Conservation (phyloP, 2,888 invertebrate genomes). For the Opisthograptis luteolata region DNA sequence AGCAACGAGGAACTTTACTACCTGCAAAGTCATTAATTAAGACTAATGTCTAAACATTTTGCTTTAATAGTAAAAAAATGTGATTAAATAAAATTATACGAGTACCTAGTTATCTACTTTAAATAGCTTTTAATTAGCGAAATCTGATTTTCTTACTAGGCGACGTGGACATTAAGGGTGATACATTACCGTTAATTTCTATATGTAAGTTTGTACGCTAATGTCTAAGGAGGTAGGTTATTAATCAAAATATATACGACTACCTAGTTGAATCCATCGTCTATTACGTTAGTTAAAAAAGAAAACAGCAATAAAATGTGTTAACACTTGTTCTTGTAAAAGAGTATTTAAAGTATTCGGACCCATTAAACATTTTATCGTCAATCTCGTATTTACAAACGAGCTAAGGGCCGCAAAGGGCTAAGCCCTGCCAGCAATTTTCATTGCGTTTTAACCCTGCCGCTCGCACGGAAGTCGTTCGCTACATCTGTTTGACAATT, state of each 20-base stretch:
- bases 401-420: constrained; percentile 45
- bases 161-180: no score
- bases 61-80: neutral
- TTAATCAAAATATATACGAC: no score
- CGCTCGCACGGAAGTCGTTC: constrained; percentile 57
- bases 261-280: no score
- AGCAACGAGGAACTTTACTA: constrained; percentile 17
- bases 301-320: constrained; percentile 6
- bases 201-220: no score
- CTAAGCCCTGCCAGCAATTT: constrained; percentile 57
- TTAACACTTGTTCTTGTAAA: no score
- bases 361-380: constrained; percentile 30
- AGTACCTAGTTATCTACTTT: no score
- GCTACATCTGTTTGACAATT: constrained; percentile 82
- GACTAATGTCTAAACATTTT: neutral
- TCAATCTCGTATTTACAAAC: constrained; percentile 37
- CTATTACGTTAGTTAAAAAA: no score
- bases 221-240: no score
- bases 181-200: no score
- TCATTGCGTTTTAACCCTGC: constrained; percentile 70
- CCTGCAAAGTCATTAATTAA: constrained; percentile 12
- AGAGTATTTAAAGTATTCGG: constrained; percentile 18
- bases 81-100: no score
- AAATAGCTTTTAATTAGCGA: no score
- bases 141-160: no score